Evolutionary conservation across 35 echinoderm and acorn worm species (phyloP).

Genomic region (Diadema setosum): DNA sequence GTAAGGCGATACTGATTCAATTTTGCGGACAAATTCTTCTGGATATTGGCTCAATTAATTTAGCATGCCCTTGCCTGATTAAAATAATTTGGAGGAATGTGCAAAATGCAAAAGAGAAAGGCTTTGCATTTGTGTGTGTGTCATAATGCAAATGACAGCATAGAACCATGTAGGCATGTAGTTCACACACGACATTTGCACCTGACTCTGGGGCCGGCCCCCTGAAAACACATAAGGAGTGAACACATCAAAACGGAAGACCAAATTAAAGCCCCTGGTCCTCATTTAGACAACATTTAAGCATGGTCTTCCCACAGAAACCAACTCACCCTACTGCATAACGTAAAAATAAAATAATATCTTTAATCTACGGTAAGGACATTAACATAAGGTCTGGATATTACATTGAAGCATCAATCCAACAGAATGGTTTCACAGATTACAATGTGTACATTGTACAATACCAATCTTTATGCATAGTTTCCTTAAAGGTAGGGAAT

Average conservation of each 20-base stretch:
- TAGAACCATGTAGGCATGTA: not conserved
- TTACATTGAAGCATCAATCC: too few species aligned
- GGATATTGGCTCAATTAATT: conserved; percentile 33
- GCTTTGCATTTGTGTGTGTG: not conserved
- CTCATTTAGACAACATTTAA: not conserved
- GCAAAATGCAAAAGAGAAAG: not conserved
- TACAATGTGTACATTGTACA: too few species aligned
- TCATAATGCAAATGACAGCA: not conserved
- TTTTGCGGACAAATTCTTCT: conserved; percentile 20
- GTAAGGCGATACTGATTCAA: conserved; percentile 27
- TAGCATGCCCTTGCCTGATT: conserved; percentile 23
- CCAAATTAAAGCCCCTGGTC: not conserved
- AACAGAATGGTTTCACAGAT: too few species aligned
- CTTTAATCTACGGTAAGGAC: too few species aligned
- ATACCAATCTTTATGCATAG: too few species aligned
- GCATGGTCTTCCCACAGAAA: not conserved
- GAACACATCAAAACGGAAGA: not conserved
- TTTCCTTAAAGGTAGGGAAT: too few species aligned
- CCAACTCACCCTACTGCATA: not conserved
- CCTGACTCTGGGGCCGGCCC: not conserved
- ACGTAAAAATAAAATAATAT: not conserved
- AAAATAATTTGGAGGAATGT: conserved; percentile 21
- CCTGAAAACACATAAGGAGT: not conserved
- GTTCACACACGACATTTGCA: not conserved
- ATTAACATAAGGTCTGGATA: too few species aligned